These are phyloP conservation scores for Chaetoderma sp. DNA, from an alignment of 2,888 invertebrate genomes.

Conservation along the genomic window DNA sequence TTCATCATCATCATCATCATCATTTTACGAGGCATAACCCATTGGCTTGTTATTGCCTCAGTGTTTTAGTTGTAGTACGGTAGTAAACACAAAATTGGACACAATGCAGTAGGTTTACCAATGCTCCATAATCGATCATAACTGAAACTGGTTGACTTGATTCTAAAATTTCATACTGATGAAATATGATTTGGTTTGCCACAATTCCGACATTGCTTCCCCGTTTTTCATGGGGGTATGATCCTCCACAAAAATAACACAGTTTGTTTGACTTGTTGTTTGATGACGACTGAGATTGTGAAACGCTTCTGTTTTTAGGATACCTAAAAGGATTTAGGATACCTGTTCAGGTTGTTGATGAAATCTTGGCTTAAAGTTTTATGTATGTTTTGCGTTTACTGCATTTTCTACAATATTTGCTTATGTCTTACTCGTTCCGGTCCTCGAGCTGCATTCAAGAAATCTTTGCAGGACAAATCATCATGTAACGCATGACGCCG, in stretches of 20 bases:
- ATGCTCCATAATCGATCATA: constrained; percentile 30
- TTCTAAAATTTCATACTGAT: background rate
- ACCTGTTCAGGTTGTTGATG: background rate
- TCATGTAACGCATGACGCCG: background rate
- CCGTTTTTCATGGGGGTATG: background rate
- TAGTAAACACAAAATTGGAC: no score
- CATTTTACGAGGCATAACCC: no score
- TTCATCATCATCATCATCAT: no score
- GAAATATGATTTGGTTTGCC: background rate
- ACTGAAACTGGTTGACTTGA: background rate
- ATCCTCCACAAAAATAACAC: background rate
- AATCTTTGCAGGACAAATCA: background rate
- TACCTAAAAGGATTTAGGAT: no score
- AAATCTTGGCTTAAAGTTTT: no score
- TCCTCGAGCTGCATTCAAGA: constrained; percentile 8
- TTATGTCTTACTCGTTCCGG: background rate
- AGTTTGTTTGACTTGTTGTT: background rate
- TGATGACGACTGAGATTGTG: no score
- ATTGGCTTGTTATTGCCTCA: no score
- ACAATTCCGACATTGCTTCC: background rate
- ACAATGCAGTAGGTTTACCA: constrained; percentile 33
- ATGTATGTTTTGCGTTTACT: background rate
- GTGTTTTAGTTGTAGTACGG: no score
- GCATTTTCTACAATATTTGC: background rate
- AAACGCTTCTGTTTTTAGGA: background rate